Base-by-base conservation (phyloP, 1,140 invertebrate genomes). In the Goniozus legneri region DNA sequence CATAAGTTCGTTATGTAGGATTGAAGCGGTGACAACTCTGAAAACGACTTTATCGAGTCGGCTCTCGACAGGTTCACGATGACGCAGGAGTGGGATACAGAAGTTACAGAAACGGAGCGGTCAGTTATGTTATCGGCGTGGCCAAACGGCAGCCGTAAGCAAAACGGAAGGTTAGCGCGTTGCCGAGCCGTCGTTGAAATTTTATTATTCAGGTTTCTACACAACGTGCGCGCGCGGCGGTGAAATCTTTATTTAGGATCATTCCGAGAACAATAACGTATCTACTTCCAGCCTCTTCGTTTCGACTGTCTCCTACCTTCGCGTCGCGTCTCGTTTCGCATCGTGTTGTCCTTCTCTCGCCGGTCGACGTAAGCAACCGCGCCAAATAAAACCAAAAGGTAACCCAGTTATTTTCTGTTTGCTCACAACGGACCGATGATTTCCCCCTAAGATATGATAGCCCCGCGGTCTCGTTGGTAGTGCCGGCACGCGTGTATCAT, bases 231-330 rank as follows among this genome's bases (percentile, higher is more conserved):
- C 45, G n/a, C n/a, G 42, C 52, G 45, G 56, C 65, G 58, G 58
- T 68, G 65, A 73, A 76, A 76, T 75, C 74, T 76, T 76, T 75
- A 76, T 76, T 75, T 75, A 64, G 61, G 73, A 76, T 76, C 74
- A 74, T 76, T 76, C 74, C 71, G 75, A 67, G 74, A 75, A 76
- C 74, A 75, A 75, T 75, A 76, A 76, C 70, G 60, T 65, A 64
- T 66, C 56, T 54, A 46, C 49, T 27, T 27, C 24, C 24, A 27
- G 14, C 2, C 22, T 13, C 24, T 19, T 10, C 37, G 30, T 22
- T 3, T 30, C 13, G 33, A 19, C n/a, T 40, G 27, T 45, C 52
- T 50, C 50, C 45, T 36, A n/a, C 47, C 22, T 12, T 22, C 14
- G 8, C 43, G 27, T 19, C 20, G 39, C 36, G 39, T 19, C 41